Percentiles rank a stretch among this genome's conserved stretches.
phyloP scores from a whole-genome alignment of 2,888 invertebrate species.

The Pycnomerus fuliginosus region DNA sequence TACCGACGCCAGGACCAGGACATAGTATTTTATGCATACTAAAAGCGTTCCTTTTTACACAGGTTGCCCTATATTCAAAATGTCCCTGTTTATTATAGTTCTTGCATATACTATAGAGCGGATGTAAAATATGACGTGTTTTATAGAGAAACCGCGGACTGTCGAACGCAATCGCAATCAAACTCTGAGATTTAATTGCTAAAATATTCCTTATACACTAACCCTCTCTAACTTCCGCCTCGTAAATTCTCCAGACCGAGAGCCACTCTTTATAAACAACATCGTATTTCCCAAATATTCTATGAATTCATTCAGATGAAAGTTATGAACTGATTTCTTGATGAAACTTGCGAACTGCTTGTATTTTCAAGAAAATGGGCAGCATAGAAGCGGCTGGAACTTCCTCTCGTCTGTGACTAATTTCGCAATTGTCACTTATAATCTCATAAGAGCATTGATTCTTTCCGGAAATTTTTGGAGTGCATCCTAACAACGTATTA shows the following conservation, averaged over 20 bases:
- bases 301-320: no score
- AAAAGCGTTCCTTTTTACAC: slow-evolving; percentile 12
- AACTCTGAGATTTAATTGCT: slow-evolving; percentile 14
- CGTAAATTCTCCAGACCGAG: slow-evolving; percentile 4
- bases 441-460: no score
- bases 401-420: no score
- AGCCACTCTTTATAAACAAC: slow-evolving; percentile 5
- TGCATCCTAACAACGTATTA: no score
- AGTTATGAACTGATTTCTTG: no score
- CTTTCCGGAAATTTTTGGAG: no score
- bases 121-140: slow-evolving; percentile 10
- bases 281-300: background rate
- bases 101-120: slow-evolving; percentile 10
- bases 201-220: slow-evolving; percentile 15
- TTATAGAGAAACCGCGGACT: slow-evolving; percentile 9
- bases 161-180: slow-evolving; percentile 8
- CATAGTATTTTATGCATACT: slow-evolving; percentile 13
- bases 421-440: no score
- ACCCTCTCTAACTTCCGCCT: slow-evolving; percentile 4
- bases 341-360: no score
- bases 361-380: no score
- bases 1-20: slow-evolving; percentile 15
- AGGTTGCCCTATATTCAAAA: slow-evolving; percentile 18
- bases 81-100: slow-evolving; percentile 19
- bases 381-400: no score